Conservation (phyloP, 2,888 invertebrate species). For the Stratiomys singularior region DNA sequence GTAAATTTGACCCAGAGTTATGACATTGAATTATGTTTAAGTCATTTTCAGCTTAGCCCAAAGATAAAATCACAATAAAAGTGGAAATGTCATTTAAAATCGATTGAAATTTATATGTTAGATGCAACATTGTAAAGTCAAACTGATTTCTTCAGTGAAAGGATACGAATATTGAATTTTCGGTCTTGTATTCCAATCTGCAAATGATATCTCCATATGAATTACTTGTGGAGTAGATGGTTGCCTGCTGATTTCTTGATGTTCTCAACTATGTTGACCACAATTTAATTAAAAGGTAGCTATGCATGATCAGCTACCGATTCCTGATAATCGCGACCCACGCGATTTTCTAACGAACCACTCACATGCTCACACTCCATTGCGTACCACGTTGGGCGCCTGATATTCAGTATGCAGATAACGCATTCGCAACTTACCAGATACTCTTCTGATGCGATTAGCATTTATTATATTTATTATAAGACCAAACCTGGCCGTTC, state of each 20-base stretch:
- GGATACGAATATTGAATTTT: too few relatives aligned
- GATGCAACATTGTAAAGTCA: too few relatives aligned
- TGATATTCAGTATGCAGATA: slow-evolving; percentile 7
- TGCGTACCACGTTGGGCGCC: background rate
- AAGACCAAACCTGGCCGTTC: background rate
- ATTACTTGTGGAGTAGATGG: too few relatives aligned
- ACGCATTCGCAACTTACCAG: background rate
- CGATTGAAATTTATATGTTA: too few relatives aligned
- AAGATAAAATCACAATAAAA: too few relatives aligned
- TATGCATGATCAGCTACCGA: background rate
- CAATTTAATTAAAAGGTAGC: background rate
- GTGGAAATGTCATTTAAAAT: too few relatives aligned
- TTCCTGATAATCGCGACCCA: background rate
- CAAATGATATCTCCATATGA: background rate
- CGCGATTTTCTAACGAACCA: background rate
- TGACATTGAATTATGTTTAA: too few relatives aligned
- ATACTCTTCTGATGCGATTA: background rate
- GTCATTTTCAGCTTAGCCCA: too few relatives aligned
- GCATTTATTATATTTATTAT: background rate
- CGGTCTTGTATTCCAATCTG: too few relatives aligned
- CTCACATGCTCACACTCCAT: background rate
- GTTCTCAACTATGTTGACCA: background rate
- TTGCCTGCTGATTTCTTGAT: background rate
- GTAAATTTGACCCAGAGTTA: too few relatives aligned
- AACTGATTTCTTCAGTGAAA: too few relatives aligned